Percentiles rank a stretch among this genome's conserved stretches.
These are phyloP conservation scores for Eucriotettix oculatus DNA, from an alignment of 2,888 invertebrate genomes.

Conservation along the genomic window DNA sequence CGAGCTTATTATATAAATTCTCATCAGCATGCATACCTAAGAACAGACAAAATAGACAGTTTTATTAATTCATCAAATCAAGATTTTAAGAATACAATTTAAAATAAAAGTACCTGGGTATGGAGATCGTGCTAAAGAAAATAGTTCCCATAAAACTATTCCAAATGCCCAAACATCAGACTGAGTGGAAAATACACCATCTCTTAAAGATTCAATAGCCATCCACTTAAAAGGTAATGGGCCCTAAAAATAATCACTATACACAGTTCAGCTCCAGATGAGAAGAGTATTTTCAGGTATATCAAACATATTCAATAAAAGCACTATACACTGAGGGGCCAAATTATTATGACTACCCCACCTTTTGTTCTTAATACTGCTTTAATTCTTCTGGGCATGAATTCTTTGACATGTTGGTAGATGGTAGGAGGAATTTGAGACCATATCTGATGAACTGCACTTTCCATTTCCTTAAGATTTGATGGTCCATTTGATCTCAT, in stretches of 20 bases:
- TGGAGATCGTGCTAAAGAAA: constrained; percentile 69
- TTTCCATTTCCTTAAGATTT: no score
- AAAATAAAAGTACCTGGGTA: constrained; percentile 44
- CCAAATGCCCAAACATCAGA: constrained; percentile 93
- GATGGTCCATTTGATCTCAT: no score
- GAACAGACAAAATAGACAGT: not conserved
- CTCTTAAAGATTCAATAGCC: constrained; percentile 82
- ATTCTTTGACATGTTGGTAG: no score
- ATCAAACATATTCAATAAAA: no score
- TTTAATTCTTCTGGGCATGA: no score
- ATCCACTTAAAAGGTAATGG: constrained; percentile 92
- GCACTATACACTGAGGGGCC: no score
- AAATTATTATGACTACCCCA: no score
- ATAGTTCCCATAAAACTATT: constrained; percentile 79
- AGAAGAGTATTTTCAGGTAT: no score
- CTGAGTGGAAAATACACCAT: constrained; percentile 81
- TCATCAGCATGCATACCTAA: constrained; percentile 54
- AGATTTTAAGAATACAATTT: not conserved
- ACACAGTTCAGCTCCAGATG: no score
- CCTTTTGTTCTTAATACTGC: no score
- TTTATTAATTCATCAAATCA: not conserved
- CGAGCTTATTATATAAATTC: constrained; percentile 50
- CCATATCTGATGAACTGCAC: no score
- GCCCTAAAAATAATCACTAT: constrained; percentile 31
- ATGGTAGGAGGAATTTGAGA: no score